Base-by-base conservation (phyloP, 1,140 invertebrate species). In the Stegodyphus dumicola region DNA sequence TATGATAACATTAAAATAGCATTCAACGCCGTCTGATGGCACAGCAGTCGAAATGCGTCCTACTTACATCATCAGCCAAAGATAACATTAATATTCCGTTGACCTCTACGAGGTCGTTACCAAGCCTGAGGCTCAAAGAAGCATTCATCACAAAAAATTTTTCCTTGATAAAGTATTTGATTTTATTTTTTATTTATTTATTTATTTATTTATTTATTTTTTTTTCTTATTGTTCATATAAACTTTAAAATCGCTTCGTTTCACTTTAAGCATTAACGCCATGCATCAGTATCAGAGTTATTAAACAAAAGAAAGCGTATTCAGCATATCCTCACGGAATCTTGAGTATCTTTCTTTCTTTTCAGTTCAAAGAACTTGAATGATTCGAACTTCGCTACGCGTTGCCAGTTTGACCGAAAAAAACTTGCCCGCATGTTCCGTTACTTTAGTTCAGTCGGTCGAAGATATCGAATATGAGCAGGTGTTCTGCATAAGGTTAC, bases 401-500 rank as follows among this genome's bases (percentile, higher is more conserved):
- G 73, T 75, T 75, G 73, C 73, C 73, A 75, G 73, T 75, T 49
- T 73, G 73, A 75, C 73, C 73, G 73, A 9, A 18, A 75, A 60
- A 75, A 54, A 75, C 33, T 33, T 49, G 56, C 17, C 7, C 56
- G 64, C 13, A n/a, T 65, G 15, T 51, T 49, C 60, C 11, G 6
- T 56, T 64, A 13, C 49, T 56, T 17, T 33, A 67, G 70, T 74
- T 83, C 80, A 83, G 33, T 83, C 80, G 80, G 80, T 83, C 80
- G 80, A 66, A 74, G 53, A 71, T 15, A 83, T 51, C 80, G 80
- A 51, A 53, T 66, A 83, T 83, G 80, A 83, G 70, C 60, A 83
- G 80, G 80, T 75, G 54, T 70, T 13, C 11, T 76, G 13, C 6
- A 10, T 33, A 56, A 67, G 80, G 80, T 83, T 71, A 83, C 71